phyloP scores from a whole-genome alignment of 2,113 vertebrate genomes.

The Solea senegalensis region DNA sequence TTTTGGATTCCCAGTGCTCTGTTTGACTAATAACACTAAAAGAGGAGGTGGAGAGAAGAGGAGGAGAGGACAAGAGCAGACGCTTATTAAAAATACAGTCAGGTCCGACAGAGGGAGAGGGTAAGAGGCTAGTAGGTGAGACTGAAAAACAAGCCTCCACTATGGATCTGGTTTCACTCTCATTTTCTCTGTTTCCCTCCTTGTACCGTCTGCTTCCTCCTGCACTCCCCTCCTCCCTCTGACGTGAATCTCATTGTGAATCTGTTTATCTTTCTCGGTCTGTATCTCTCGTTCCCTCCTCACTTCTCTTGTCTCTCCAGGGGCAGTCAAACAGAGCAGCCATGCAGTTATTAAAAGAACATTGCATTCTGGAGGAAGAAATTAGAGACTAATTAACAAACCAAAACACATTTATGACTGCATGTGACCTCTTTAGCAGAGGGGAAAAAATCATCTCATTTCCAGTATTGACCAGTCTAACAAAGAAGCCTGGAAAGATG shows the following conservation, averaged over 20 bases:
- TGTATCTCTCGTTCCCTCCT: constrained; percentile 19
- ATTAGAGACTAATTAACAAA: constrained; percentile 59
- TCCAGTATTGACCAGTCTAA: constrained; percentile 35
- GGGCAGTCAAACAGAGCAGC: constrained; percentile 21
- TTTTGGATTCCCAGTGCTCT: constrained; percentile 30
- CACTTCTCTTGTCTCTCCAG: constrained; percentile 18
- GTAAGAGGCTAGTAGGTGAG: constrained; percentile 52
- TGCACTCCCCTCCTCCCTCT: constrained; percentile 10
- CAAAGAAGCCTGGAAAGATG: constrained; percentile 20
- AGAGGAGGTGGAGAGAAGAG: constrained; percentile 26
- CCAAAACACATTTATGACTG: constrained; percentile 51
- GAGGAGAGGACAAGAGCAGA: constrained; percentile 23
- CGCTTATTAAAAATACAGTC: constrained; percentile 66
- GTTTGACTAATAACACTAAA: constrained; percentile 42
- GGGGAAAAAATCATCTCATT: constrained; percentile 47
- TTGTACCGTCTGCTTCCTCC: constrained; percentile 27
- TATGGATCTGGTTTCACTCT: constrained; percentile 55
- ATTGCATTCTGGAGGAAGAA: constrained; percentile 52
- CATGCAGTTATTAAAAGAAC: constrained; percentile 48
- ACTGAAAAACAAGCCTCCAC: constrained; percentile 53
- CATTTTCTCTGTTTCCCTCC: constrained; percentile 45
- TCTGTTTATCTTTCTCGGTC: constrained; percentile 37
- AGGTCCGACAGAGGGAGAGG: constrained; percentile 30
- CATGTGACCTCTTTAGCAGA: constrained; percentile 51
- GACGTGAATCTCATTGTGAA: constrained; percentile 53